Base-by-base conservation (phyloP, 2,797 vertebrate genomes). In the Anableps anableps region DNA sequence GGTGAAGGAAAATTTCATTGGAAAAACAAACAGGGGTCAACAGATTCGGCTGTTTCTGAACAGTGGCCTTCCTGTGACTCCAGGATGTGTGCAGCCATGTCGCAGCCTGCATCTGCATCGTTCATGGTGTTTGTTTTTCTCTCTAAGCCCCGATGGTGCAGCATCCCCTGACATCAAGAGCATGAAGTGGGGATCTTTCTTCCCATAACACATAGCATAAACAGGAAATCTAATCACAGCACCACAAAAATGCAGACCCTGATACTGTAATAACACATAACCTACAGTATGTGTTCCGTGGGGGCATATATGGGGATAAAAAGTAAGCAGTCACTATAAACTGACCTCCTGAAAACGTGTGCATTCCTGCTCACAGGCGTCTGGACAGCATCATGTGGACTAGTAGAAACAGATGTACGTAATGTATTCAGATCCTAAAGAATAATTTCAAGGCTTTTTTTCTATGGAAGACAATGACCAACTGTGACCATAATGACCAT, bases 141-240 rank as follows among this genome's bases (percentile, higher is more conserved):
- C 77, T 13, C 60, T 80, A 82, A 90, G 80, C 83, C 83, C 78
- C 3, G 0, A 11, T 85, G 83, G 84, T 78, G 75, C 55, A 70
- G 29, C 80, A 43, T 75, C 64, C 34, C 21, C 66, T 53, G 60
- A 84, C 55, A 80, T 86, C 84, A 34, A 81, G 47, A 58, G 60
- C 84, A 89, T 88, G 51, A 91, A 91, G 78, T 64, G 16, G 78
- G 43, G 36, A 70, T 68, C 78, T 91, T 90, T 90, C 84, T 81
- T 85, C 85, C 82, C 82, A 83, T 88, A 88, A 86, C 78, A 70
- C 66, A 26, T 60, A 75, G 86, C 84, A 86, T 90, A 92, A 92
- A 93, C 94, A 94, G 91, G 92, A 93, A 93, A 91, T 91, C 81
- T 89, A 94, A 94, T 94, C 92, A 91, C 83, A 85, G 64, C 58